Percentiles rank a stretch among this genome's conserved stretches.
Conservation (phyloP, 2,797 vertebrate genomes). For the Labeo calbasu region DNA sequence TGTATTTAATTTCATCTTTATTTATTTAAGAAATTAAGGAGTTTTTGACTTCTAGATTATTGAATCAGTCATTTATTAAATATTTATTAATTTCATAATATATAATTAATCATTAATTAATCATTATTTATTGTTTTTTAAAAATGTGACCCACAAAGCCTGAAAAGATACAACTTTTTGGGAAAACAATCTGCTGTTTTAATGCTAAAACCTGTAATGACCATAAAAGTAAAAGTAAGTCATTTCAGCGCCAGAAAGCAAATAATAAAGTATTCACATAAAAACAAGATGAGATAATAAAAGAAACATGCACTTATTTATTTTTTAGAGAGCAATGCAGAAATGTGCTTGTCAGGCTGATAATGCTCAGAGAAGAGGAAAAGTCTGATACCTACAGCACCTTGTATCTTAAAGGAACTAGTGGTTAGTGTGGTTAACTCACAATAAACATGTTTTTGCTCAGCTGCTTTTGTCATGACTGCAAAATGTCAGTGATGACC, state of each 20-base stretch:
- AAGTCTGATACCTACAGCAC: background rate
- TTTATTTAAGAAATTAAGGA: background rate
- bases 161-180: too few species aligned
- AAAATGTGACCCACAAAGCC: background rate
- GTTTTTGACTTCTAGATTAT: background rate
- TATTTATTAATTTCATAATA: background rate
- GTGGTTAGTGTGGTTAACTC: constrained; percentile 46
- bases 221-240: background rate
- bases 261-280: constrained; percentile 4
- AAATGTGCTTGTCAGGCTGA: background rate
- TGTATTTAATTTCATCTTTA: background rate
- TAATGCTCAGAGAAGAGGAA: constrained; percentile 17
- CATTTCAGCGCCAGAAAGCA: background rate
- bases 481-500: constrained; percentile 28
- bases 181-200: background rate
- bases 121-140: background rate
- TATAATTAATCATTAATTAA: too few species aligned
- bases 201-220: background rate
- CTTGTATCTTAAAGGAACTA: constrained; percentile 32
- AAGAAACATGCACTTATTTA: background rate
- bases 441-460: constrained; percentile 48
- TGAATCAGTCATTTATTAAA: background rate
- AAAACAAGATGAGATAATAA: background rate
- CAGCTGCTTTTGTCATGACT: background rate
- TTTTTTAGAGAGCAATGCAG: background rate